These are phyloP conservation scores for Pelusios castaneus DNA, from an alignment of 2,113 vertebrate genomes.

Conservation along the genomic window DNA sequence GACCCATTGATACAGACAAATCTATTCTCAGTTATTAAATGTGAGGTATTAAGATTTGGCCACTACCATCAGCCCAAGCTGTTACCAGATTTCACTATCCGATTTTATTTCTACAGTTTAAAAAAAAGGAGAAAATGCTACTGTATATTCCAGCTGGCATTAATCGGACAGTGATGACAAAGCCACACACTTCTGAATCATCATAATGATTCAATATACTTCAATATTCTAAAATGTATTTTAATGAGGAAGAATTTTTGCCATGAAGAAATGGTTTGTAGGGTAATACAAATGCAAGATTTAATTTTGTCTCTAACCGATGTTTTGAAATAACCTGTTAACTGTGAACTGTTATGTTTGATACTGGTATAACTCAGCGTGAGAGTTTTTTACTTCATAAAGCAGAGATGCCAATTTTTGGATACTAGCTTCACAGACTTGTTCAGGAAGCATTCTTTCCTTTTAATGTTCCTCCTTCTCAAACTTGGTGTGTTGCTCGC, in stretches of 20 bases:
- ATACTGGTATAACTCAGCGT: background rate
- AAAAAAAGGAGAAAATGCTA: background rate
- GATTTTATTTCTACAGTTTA: background rate
- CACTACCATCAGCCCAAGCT: background rate
- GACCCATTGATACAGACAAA: background rate
- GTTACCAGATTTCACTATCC: background rate
- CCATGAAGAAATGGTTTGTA: background rate
- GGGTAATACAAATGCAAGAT: background rate
- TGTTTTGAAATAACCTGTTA: background rate
- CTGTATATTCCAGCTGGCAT: background rate
- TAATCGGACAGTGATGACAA: background rate
- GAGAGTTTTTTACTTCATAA: background rate
- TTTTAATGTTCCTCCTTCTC: background rate
- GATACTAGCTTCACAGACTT: background rate
- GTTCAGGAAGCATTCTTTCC: constrained; percentile 29
- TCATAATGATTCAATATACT: background rate
- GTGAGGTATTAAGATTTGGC: background rate
- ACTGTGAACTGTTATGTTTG: background rate
- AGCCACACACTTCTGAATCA: background rate
- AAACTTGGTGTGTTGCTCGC: constrained; percentile 16
- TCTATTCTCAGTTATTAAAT: constrained; percentile 14
- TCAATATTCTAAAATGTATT: background rate
- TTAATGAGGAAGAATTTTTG: background rate
- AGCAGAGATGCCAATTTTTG: constrained; percentile 8
- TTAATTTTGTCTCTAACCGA: background rate